phyloP scores from a whole-genome alignment of 2,797 vertebrate species.

The Acipenser ruthenus region DNA sequence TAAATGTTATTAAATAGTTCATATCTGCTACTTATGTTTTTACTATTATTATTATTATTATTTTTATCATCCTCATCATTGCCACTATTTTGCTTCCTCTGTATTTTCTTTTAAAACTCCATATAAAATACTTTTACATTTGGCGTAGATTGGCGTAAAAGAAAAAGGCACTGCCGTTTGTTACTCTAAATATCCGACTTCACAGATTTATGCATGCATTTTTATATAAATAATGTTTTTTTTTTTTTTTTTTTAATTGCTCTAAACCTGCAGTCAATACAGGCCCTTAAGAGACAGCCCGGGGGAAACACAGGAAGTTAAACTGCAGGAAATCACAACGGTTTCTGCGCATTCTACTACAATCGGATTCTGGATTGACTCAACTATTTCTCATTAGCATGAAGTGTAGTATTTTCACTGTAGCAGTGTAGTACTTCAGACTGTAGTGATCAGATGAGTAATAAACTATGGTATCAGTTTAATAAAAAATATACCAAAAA shows the following conservation, averaged over 20 bases:
- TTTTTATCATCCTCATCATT: conserved; percentile 21
- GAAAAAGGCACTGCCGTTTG: conserved; percentile 91
- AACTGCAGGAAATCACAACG: conserved; percentile 17
- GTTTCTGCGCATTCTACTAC: too few relatives aligned
- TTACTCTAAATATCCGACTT: conserved; percentile 77
- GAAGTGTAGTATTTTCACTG: too few relatives aligned
- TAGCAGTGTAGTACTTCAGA: too few relatives aligned
- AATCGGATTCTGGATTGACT: too few relatives aligned
- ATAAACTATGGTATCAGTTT: too few relatives aligned
- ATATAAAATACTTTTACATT: conserved; percentile 56
- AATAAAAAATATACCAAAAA: too few relatives aligned
- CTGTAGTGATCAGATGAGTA: too few relatives aligned
- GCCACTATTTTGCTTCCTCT: conserved; percentile 11
- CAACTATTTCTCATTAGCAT: too few relatives aligned
- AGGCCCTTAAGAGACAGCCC: conserved; percentile 59
- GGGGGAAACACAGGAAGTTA: conserved; percentile 43
- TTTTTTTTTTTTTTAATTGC: conserved; percentile 51
- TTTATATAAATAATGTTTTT: conserved; percentile 74
- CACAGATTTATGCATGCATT: conserved; percentile 77
- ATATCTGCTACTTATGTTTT: conserved; percentile 16
- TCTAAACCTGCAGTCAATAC: conserved; percentile 85
- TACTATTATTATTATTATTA: conserved; percentile 2
- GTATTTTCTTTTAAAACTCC: conserved; percentile 33
- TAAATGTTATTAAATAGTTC: conserved; percentile 14
- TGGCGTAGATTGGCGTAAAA: conserved; percentile 59